Evolutionary conservation across 2,888 invertebrate genomes (phyloP).

Genomic region (Augiades crinisus): DNA sequence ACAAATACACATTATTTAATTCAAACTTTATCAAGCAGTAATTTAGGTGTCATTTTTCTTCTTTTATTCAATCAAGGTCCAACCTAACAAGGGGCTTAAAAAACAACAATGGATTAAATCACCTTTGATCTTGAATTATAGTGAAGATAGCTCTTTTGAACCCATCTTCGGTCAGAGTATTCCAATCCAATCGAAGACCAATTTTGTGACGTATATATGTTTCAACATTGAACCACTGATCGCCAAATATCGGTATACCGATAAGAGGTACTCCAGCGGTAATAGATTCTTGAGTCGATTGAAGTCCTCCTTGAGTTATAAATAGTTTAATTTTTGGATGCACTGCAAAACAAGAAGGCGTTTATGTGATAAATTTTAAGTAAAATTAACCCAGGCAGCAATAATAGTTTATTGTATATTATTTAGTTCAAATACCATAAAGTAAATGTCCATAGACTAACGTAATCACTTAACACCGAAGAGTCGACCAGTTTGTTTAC

Average conservation of each 20-base stretch:
- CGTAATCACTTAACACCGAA: too few species aligned
- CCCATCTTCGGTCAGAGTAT: constrained; percentile 39
- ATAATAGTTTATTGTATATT: too few species aligned
- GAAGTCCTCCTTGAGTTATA: constrained; percentile 67
- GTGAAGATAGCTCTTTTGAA: constrained; percentile 36
- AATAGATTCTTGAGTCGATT: constrained; percentile 65
- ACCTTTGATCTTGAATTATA: constrained; percentile 35
- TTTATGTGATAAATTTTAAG: too few species aligned
- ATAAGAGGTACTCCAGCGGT: constrained; percentile 57
- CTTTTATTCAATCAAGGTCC: too few species aligned
- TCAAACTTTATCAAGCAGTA: too few species aligned
- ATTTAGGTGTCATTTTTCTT: too few species aligned
- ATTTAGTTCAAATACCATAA: too few species aligned
- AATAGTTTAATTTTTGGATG: constrained; percentile 71
- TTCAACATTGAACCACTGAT: constrained; percentile 58
- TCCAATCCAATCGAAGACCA: constrained; percentile 47
- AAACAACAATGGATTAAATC: background rate
- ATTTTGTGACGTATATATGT: constrained; percentile 43
- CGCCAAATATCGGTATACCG: constrained; percentile 58
- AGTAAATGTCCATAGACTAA: too few species aligned
- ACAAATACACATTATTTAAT: too few species aligned
- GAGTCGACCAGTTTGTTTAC: too few species aligned
- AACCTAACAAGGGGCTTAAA: too few species aligned
- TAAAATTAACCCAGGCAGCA: background rate
- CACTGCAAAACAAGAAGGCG: too few species aligned